Base-by-base conservation (phyloP, 2,797 vertebrate genomes). In the Crenichthys baileyi region DNA sequence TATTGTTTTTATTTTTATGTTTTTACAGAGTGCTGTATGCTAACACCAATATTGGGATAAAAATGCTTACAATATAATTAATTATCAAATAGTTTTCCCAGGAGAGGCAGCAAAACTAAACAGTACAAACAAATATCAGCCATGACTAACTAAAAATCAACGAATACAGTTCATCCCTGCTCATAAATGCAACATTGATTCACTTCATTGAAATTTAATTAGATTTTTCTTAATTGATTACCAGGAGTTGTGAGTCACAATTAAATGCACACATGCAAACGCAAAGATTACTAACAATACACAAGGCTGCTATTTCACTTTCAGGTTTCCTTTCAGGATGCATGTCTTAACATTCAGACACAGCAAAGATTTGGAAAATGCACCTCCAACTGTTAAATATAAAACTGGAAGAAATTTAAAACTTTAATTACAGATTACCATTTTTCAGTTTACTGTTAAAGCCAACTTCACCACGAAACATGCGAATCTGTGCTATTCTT, bases 71-170 rank as follows among this genome's bases (percentile, higher is more conserved):
- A 31, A 31, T 31, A 31, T 31, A 1, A 31, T 31, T 31, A 31
- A 31, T 31, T 31, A 31, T 31, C 31, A 31, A 31, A 31, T 31
- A 31, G 31, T 31, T 31, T 31, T 31, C 31, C 31, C 31, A 31
- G 31, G 31, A 3, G 31, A 31, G 31, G 31, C 31, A 31, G 31
- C 31, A 31, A 31, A 1, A 31, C n/a, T 31, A 31, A 72, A 61
- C 31, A 20, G 56, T 20, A 63, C 36, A 29, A 70, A 51, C 76
- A 78, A 61, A 78, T 72, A 72, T 63, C 29, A 78, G 22, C 44
- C 76, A 76, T 77, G 48, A 81, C 26, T 65, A 76, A 79, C 58
- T 53, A 70, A 11, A 26, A 80, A 72, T 78, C 53, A 76, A 67
- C 71, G 61, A 53, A 63, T 29, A 16, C 31, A 20, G 11, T 48